Evolutionary conservation across 2,888 invertebrate species (phyloP).

Genomic region (Dasypogon diadema): DNA sequence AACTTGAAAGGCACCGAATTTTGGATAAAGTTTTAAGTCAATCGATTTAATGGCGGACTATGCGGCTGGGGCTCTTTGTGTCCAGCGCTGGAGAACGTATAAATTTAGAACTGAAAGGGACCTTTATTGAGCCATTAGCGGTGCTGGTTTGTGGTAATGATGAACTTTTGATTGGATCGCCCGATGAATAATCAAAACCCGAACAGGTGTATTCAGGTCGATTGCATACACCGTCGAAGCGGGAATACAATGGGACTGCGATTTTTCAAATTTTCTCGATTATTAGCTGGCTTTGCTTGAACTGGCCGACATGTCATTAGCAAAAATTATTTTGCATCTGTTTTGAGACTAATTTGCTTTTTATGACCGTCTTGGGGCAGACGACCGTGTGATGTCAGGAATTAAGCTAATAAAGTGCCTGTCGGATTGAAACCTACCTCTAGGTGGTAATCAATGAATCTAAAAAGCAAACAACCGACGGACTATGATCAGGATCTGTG

Average conservation of each 20-base stretch:
- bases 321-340: background rate
- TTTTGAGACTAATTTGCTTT: background rate
- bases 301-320: background rate
- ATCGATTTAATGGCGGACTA: slow-evolving; percentile 47
- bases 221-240: background rate
- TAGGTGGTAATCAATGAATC: no score
- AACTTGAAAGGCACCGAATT: slow-evolving; percentile 49
- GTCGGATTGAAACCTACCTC: no score
- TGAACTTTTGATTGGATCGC: slow-evolving; percentile 51
- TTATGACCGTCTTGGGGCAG: no score
- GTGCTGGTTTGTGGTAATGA: slow-evolving; percentile 49
- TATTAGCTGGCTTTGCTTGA: background rate
- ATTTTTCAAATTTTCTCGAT: slow-evolving; percentile 36
- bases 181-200: slow-evolving; percentile 45
- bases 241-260: slow-evolving; percentile 19
- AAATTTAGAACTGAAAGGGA: slow-evolving; percentile 46
- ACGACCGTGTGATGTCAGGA: no score
- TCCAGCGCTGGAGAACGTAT: slow-evolving; percentile 25
- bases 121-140: slow-evolving; percentile 49
- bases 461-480: slow-evolving; percentile 18
- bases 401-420: no score
- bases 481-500: background rate
- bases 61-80: slow-evolving; percentile 17
- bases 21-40: slow-evolving; percentile 47
- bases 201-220: slow-evolving; percentile 44